These are phyloP conservation scores for Cheilosia vernalis DNA, from an alignment of 2,888 invertebrate genomes.

Conservation along the genomic window DNA sequence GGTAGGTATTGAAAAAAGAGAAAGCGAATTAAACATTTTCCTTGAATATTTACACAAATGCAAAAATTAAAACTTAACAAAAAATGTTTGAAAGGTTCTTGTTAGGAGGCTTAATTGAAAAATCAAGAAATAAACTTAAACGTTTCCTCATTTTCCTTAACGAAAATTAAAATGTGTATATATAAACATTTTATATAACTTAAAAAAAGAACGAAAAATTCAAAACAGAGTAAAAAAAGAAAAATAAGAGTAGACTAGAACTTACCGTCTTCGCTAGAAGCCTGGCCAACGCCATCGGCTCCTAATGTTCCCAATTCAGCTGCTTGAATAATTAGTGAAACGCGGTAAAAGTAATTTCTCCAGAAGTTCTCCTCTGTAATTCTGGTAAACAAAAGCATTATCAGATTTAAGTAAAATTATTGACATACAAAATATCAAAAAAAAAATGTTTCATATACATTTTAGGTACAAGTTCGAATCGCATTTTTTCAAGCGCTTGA, in stretches of 20 bases:
- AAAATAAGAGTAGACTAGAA: slow-evolving; percentile 76
- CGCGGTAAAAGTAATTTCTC: slow-evolving; percentile 99
- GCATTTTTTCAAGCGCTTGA: slow-evolving; percentile 98
- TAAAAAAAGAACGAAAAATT: slow-evolving; percentile 32
- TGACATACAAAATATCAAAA: neutral
- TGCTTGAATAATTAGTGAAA: slow-evolving; percentile 98
- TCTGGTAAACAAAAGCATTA: slow-evolving; percentile 83
- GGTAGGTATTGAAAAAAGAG: slow-evolving; percentile 15
- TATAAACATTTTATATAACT: slow-evolving; percentile 15
- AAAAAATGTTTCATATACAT: slow-evolving; percentile 87
- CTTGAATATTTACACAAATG: slow-evolving; percentile 59
- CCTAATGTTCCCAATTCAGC: slow-evolving; percentile 87
- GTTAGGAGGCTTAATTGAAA: slow-evolving; percentile 46
- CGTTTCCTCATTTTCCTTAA: slow-evolving; percentile 75
- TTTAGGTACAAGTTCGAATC: slow-evolving; percentile 99
- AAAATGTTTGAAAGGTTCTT: slow-evolving; percentile 20
- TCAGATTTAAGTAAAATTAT: neutral
- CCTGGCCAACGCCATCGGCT: slow-evolving; percentile 83
- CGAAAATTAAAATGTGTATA: slow-evolving; percentile 34
- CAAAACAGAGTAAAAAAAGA: slow-evolving; percentile 78
- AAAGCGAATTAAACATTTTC: slow-evolving; percentile 49
- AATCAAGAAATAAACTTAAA: slow-evolving; percentile 47
- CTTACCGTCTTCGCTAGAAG: slow-evolving; percentile 84
- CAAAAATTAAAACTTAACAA: slow-evolving; percentile 39
- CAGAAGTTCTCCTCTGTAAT: slow-evolving; percentile 99